A percentile compares a stretch with the other conserved stretches of the same genome.
phyloP scores from a whole-genome alignment of 2,113 vertebrate genomes.

The Athene cunicularia region DNA sequence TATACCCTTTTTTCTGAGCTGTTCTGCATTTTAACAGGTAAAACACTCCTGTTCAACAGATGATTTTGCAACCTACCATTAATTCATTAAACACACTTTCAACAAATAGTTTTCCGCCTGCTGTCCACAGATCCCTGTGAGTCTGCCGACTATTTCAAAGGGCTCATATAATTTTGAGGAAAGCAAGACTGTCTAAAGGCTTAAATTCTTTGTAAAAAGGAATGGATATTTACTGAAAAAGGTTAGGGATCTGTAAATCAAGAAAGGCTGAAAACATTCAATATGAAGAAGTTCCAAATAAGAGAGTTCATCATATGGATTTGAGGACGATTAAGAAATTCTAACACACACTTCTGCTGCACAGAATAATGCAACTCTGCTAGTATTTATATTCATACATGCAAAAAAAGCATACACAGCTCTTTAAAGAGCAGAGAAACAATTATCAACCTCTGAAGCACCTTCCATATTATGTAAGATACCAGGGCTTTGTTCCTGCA shows the following conservation, averaged over 20 bases:
- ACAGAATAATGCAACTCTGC: not conserved
- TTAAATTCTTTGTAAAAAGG: not conserved
- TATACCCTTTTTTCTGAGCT: not conserved
- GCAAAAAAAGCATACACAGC: not conserved
- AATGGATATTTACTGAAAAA: not conserved
- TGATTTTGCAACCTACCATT: not conserved
- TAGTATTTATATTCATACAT: not conserved
- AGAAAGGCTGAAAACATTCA: not conserved
- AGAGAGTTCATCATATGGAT: not conserved
- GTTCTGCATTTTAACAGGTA: not conserved
- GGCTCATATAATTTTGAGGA: not conserved
- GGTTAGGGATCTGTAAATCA: not conserved
- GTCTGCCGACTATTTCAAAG: not conserved
- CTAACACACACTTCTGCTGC: not conserved
- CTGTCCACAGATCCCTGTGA: not conserved
- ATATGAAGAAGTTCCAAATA: not conserved
- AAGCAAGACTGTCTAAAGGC: not conserved
- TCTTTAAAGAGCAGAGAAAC: not conserved
- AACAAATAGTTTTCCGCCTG: not conserved
- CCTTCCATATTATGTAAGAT: not conserved
- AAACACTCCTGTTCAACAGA: not conserved
- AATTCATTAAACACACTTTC: not conserved
- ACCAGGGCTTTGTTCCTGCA: not conserved
- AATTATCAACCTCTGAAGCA: not conserved
- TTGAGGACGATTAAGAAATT: not conserved